Conservation (phyloP, 2,797 vertebrate genomes). For the Cryptoblepharus egeriae region DNA sequence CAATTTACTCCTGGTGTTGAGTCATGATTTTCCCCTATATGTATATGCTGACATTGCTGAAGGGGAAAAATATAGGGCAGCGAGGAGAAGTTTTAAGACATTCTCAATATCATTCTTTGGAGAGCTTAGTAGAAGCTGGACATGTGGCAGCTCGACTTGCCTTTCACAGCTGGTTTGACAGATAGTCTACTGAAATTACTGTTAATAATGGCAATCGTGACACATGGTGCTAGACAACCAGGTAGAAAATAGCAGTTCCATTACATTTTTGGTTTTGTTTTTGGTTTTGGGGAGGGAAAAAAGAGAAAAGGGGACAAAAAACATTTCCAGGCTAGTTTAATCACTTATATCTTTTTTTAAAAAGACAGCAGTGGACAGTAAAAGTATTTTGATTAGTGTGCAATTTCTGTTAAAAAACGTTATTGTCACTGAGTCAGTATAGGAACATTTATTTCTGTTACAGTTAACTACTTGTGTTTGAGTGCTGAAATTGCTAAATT, state of each 20-base stretch:
- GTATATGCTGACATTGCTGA: conserved; percentile 50
- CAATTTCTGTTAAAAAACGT: conserved; percentile 5
- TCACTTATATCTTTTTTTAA: not conserved
- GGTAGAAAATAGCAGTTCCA: conserved; percentile 31
- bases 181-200: conserved; percentile 38
- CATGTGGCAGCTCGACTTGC: conserved; percentile 19
- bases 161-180: conserved; percentile 38
- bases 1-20: conserved; percentile 56
- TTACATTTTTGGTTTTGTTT: conserved; percentile 1
- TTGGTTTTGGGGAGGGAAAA: not conserved
- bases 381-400: conserved; percentile 1
- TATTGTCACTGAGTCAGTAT: not conserved
- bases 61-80: conserved; percentile 43
- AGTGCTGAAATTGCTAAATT: not conserved
- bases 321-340: not conserved
- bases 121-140: conserved; percentile 17
- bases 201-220: conserved; percentile 37
- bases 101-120: conserved; percentile 37
- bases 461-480: conserved; percentile 2
- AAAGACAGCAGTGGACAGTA: conserved; percentile 10
- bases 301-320: not conserved
- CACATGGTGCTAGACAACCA: conserved; percentile 20
- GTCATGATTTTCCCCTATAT: conserved; percentile 62
- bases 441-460: conserved; percentile 23
- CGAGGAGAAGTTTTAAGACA: conserved; percentile 50